Evolutionary conservation across 2,113 vertebrate genomes (phyloP), one percentile per base, ranked within the genome.

Genomic region (Clinocottus analis): DNA sequence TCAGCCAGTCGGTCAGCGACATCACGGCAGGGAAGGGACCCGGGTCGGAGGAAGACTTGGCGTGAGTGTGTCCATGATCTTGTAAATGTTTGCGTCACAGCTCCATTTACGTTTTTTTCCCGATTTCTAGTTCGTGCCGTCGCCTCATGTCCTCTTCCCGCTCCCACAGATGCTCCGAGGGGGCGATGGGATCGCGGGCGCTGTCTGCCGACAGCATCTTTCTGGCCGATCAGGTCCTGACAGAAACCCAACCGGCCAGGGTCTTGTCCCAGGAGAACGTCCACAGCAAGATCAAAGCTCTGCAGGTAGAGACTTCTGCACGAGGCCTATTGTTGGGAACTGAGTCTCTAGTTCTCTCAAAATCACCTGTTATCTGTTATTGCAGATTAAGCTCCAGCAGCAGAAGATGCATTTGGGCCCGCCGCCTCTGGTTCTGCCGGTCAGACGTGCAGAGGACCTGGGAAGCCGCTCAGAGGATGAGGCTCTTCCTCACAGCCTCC

Each of bases 201-300:
- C 90, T 97, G 61, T 99, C 98, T 39, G 96, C 98, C 5, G 97
- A 99, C 66, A 99, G 98, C 89, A 97, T 99, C 91, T 99, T 99
- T 90, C 94, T 96, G 83, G 93, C 94, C 19, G 96, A 98, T 58
- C 78, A 93, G 25, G 93, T 81, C 55, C 95, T 94, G 87, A 92
- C 95, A 41, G 91, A 96, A 17, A 14, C 87, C 62, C 95, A 95
- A 63, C 96, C 96, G 9, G 87, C 92, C 31, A 93, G 95, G 82
- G 95, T 96, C 17, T 96, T 96, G 84, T 99, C 97, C 78, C 97
- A 98, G 75, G 97, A 99, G 86, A 98, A 97, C 0, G 80, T 98
- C 79, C 97, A 95, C 62, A 93, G 96, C 89, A 96, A 95, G 64
- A 97, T 99, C 80, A 96, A 95, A 95, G 94, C 95, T 82, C 91